Conservation (phyloP, 2,888 invertebrate species). For the Stomorhina lunata region DNA sequence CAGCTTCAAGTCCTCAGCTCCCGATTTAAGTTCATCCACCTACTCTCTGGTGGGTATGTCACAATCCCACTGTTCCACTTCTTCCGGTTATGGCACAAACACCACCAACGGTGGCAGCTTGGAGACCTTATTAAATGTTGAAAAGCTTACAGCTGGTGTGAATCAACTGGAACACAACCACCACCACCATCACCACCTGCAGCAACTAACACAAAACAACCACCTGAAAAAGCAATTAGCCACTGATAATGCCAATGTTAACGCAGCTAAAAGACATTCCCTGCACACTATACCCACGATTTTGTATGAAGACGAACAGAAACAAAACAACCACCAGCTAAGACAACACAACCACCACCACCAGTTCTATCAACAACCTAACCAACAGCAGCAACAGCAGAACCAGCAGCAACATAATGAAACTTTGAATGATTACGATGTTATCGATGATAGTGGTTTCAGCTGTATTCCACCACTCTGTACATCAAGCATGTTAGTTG, state of each 20-base stretch:
- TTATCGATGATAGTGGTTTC: conserved; percentile 59
- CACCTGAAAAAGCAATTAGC: conserved; percentile 43
- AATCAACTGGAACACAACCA: conserved; percentile 65
- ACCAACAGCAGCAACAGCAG: conserved; percentile 37
- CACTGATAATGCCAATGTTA: conserved; percentile 55
- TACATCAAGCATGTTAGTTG: conserved; percentile 71
- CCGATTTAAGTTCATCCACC: conserved; percentile 74
- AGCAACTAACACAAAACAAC: conserved; percentile 21
- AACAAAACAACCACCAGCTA: conserved; percentile 52
- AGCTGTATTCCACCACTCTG: conserved; percentile 53
- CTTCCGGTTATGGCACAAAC: conserved; percentile 75
- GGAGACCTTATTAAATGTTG: conserved; percentile 71
- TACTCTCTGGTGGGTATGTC: conserved; percentile 73
- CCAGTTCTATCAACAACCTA: conserved; percentile 36
- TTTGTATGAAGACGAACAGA: conserved; percentile 43
- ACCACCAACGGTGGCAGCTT: conserved; percentile 72
- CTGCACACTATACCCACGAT: conserved; percentile 43
- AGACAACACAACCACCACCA: too few species aligned
- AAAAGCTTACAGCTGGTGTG: conserved; percentile 65
- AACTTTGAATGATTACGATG: conserved; percentile 52
- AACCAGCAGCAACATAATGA: conserved; percentile 44
- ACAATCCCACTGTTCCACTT: conserved; percentile 75
- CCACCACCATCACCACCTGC: conserved; percentile 34
- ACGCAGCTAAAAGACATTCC: conserved; percentile 60
- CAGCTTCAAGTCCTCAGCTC: conserved; percentile 74